Evolutionary conservation across 2,888 invertebrate species (phyloP).

Genomic region (Volucella inanis): DNA sequence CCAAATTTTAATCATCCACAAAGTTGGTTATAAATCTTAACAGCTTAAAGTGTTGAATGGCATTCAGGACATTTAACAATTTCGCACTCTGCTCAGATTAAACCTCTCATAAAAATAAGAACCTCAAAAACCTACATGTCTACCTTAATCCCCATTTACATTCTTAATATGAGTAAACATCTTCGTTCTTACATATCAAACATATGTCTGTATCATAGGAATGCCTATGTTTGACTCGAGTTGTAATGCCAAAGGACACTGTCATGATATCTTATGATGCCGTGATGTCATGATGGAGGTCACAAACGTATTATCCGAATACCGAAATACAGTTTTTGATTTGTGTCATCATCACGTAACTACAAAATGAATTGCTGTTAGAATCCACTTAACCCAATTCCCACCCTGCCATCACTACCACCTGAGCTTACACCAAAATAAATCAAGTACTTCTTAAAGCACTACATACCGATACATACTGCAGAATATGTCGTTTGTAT

Average conservation of each 20-base stretch:
- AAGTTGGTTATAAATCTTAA: too few relatives aligned
- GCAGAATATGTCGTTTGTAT: slow-evolving; percentile 29
- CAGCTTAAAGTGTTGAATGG: too few relatives aligned
- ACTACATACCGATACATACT: slow-evolving; percentile 5
- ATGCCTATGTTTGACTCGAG: neutral
- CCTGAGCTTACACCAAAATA: slow-evolving; percentile 42
- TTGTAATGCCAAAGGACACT: slow-evolving; percentile 19
- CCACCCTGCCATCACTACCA: slow-evolving; percentile 18
- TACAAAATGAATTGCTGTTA: slow-evolving; percentile 44
- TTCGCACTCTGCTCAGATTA: too few relatives aligned
- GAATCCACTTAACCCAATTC: slow-evolving; percentile 64
- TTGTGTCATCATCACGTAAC: slow-evolving; percentile 54
- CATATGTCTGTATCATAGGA: too few relatives aligned
- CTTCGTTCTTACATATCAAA: too few relatives aligned
- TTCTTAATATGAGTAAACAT: too few relatives aligned
- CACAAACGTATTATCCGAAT: neutral
- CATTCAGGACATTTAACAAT: too few relatives aligned
- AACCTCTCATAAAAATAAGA: too few relatives aligned
- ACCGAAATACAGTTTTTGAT: slow-evolving; percentile 33
- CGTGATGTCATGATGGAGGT: slow-evolving; percentile 2
- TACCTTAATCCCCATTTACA: too few relatives aligned
- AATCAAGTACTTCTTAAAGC: slow-evolving; percentile 32
- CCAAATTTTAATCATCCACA: too few relatives aligned
- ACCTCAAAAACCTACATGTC: too few relatives aligned
- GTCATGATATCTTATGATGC: slow-evolving; percentile 32